Evolutionary conservation across 2,888 invertebrate genomes (phyloP), one percentile per base, ranked within the genome.

Genomic region (Selenia dentaria): DNA sequence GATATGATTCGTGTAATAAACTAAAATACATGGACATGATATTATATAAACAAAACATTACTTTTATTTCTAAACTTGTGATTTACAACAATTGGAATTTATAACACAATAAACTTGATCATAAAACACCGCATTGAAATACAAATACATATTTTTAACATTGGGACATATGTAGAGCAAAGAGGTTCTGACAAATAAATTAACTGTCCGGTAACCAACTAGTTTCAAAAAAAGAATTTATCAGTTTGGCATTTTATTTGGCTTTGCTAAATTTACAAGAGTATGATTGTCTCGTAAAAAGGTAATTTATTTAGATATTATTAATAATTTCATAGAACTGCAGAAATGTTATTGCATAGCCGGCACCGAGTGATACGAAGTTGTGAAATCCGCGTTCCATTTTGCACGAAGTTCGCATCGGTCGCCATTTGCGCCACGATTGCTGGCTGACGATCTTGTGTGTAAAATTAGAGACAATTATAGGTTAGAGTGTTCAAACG

Each of bases 361-460:
- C 81, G 81, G 79, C 67, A 54, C 58, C 47, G 47, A 70, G 62
- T 57, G 58, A 26, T 54, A 65, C 69, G 87, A 88, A 87, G 84
- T 81, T 79, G 59, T 69, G 59, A 64, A 63, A 62, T 64, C 64
- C 59, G 69, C 69, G 57, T 60, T 62, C 64, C 62, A 57, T 62
- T 55, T 54, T 64, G 74, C 55, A 65, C 77, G 61, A 76, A 79
- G 69, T 86, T 89, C 84, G 74, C 42, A 51, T 52, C 67, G 78
- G 91, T 89, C 87, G 91, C 90, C 90, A 91, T 91, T 90, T 84
- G 79, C 86, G 89, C 91, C 91, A 90, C 91, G 91, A 86, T 81
- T 68, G 79, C 82, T 78, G 75, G 65, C 64, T 68, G 70, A 58
- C 66, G 64, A 68, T 71, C 73, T 75, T 78, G 80, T 80, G 77